These are phyloP conservation scores for Sinhomidia bicolor DNA, from an alignment of 2,888 invertebrate species.

Conservation along the genomic window DNA sequence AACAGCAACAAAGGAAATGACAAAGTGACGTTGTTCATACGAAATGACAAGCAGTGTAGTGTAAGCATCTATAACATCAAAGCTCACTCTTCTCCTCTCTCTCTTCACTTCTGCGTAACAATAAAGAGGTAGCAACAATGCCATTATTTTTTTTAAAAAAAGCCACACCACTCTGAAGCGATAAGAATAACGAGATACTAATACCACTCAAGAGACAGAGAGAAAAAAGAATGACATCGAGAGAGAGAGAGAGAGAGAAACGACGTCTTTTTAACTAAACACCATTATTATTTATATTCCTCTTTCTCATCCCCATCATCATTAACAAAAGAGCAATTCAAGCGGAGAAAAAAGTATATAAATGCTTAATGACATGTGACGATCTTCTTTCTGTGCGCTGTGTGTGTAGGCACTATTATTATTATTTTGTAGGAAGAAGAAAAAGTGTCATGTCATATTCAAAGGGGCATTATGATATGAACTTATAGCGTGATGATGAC, in stretches of 20 bases:
- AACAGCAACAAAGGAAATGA: conserved; percentile 52
- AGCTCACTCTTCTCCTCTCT: neutral
- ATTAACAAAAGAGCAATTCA: conserved; percentile 50
- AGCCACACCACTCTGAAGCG: conserved; percentile 41
- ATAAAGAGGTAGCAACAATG: conserved; percentile 16
- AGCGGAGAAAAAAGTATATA: conserved; percentile 45
- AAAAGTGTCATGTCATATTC: conserved; percentile 35
- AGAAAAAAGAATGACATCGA: no score
- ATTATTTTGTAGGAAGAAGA: neutral
- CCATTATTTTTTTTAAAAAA: conserved; percentile 47
- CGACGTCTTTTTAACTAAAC: conserved; percentile 26
- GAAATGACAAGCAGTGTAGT: conserved; percentile 39
- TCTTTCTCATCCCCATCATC: conserved; percentile 16
- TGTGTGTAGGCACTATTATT: neutral
- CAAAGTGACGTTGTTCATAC: conserved; percentile 41
- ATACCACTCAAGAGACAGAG: neutral
- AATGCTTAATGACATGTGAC: conserved; percentile 65
- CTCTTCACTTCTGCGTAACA: neutral
- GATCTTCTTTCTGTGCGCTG: conserved; percentile 7
- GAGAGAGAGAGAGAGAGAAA: conserved; percentile 22
- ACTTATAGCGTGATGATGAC: conserved; percentile 29
- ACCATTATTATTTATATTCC: conserved; percentile 33
- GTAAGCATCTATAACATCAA: conserved; percentile 2
- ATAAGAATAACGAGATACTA: conserved; percentile 27
- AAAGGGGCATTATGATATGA: neutral